Evolutionary conservation across 2,113 vertebrate species (phyloP).

Genomic region (chimpanzee (Pan troglodytes)): DNA sequence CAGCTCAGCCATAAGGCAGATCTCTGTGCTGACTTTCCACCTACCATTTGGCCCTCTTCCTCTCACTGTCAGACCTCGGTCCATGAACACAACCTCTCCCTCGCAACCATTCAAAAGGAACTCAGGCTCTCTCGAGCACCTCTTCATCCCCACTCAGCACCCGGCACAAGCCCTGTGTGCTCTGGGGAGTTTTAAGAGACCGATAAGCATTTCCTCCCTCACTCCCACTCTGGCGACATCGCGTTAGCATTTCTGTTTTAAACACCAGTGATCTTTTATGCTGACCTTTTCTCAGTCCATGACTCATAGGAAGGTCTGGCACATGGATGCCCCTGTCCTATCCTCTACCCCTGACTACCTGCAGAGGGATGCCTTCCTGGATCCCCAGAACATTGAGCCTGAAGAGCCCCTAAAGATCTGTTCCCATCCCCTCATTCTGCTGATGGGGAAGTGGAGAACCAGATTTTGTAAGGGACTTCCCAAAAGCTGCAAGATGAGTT

Average conservation of each 20-base stretch:
- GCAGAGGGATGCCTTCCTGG: no score
- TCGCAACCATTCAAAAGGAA: neutral
- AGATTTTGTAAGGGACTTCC: neutral
- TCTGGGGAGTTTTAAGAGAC: neutral
- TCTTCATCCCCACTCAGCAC: neutral
- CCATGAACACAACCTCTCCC: neutral
- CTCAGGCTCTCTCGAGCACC: fast-evolving
- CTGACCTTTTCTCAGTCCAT: neutral
- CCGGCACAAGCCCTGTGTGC: neutral
- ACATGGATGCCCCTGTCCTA: fast-evolving
- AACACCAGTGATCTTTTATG: neutral
- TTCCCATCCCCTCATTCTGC: neutral
- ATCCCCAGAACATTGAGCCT: neutral
- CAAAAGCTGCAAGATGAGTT: neutral
- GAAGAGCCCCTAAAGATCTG: neutral
- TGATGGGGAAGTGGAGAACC: neutral
- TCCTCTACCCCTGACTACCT: fast-evolving
- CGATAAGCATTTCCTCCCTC: neutral
- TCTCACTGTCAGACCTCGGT: neutral
- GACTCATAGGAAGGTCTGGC: neutral
- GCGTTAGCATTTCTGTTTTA: neutral
- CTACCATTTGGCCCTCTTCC: neutral
- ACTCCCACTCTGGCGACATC: no score
- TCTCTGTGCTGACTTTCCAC: neutral
- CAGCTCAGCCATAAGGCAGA: neutral